Evolutionary conservation across 2,113 vertebrate genomes (phyloP).

Genomic region (Cacatua alba): DNA sequence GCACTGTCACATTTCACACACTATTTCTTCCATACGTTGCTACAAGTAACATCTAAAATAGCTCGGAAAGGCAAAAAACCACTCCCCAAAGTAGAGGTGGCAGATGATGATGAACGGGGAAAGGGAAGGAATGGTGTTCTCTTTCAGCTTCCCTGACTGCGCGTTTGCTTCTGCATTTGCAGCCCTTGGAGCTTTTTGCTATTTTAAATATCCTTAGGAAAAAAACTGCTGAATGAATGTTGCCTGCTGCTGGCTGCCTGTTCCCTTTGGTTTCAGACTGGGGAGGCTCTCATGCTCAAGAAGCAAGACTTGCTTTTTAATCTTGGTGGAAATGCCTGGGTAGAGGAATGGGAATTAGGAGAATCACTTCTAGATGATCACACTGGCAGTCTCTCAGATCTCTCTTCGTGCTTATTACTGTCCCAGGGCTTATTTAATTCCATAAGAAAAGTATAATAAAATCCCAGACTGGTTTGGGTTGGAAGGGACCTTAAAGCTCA

Average conservation of each 20-base stretch:
- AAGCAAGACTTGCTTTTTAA: neutral
- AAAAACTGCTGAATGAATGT: neutral
- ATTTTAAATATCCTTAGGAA: neutral
- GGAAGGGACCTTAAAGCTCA: neutral
- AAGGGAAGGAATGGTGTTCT: neutral
- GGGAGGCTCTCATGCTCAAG: neutral
- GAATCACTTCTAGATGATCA: neutral
- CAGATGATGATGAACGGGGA: neutral
- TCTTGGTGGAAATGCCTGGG: neutral
- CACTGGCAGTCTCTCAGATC: neutral
- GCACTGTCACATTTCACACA: neutral
- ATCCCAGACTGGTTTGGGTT: neutral
- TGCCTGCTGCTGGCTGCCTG: neutral
- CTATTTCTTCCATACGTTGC: neutral
- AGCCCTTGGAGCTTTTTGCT: neutral
- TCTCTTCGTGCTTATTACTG: neutral
- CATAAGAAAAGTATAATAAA: neutral
- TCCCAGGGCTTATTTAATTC: neutral
- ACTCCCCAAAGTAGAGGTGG: neutral
- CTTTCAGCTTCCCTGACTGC: neutral
- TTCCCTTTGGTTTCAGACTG: neutral
- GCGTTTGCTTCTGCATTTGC: neutral
- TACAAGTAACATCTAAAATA: conserved; percentile 7
- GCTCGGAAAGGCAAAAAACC: neutral
- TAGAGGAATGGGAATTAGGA: neutral